phyloP scores from a whole-genome alignment of 2,888 invertebrate species.

The Erebia ligea region DNA sequence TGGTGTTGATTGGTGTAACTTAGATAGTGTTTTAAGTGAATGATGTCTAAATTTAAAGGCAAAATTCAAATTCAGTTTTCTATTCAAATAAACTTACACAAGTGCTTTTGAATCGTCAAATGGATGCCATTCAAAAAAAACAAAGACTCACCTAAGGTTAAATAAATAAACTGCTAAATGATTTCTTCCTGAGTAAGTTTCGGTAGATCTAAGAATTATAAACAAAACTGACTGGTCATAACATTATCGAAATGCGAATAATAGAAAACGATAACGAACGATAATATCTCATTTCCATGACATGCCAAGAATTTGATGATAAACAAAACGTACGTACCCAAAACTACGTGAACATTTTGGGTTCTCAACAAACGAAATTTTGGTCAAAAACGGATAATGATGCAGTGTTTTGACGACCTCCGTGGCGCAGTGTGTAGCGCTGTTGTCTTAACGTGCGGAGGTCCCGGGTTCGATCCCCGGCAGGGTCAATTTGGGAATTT shows the following conservation, averaged over 20 bases:
- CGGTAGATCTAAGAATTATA: not conserved
- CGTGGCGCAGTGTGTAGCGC: too few relatives aligned
- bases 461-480: too few relatives aligned
- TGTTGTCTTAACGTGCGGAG: too few relatives aligned
- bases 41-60: too few relatives aligned
- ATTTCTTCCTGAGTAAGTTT: slow-evolving; percentile 14
- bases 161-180: not conserved
- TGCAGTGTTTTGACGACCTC: not conserved
- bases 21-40: too few relatives aligned
- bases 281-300: slow-evolving; percentile 19
- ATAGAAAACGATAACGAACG: slow-evolving; percentile 15
- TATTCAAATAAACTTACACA: too few relatives aligned
- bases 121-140: not conserved
- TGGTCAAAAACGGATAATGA: not conserved
- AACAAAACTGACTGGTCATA: slow-evolving; percentile 7
- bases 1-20: too few relatives aligned
- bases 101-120: too few relatives aligned
- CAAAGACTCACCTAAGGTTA: not conserved
- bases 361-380: slow-evolving; percentile 18
- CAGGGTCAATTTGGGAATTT: too few relatives aligned
- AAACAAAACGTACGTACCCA: slow-evolving; percentile 13
- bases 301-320: slow-evolving; percentile 26
- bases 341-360: slow-evolving; percentile 12
- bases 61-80: too few relatives aligned
- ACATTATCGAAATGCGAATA: slow-evolving; percentile 13